Evolutionary conservation across 2,888 invertebrate species (phyloP).

Genomic region (Lasiommata megera): DNA sequence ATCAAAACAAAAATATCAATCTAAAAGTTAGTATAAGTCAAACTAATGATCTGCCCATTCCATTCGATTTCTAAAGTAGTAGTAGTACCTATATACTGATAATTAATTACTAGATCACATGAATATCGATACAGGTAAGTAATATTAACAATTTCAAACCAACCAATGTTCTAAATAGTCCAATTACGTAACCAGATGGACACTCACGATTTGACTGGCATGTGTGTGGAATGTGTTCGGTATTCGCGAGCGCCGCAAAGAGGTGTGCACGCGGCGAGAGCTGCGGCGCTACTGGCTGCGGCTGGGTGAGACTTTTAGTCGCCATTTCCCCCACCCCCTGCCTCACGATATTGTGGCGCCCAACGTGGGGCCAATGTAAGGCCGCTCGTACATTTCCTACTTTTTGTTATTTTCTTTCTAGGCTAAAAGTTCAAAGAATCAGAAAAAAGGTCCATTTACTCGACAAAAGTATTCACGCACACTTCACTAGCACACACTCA

Average conservation of each 20-base stretch:
- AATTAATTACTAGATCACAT: neutral
- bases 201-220: constrained; percentile 65
- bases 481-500: too few relatives aligned
- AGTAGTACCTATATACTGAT: neutral
- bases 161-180: constrained; percentile 24
- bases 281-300: constrained; percentile 69
- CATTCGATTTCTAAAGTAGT: neutral
- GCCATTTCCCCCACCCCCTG: constrained; percentile 29
- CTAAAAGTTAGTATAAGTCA: too few relatives aligned
- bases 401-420: neutral
- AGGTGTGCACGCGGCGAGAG: constrained; percentile 56
- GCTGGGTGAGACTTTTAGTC: constrained; percentile 45
- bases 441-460: too few relatives aligned
- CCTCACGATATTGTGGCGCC: constrained; percentile 48
- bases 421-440: too few relatives aligned
- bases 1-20: too few relatives aligned
- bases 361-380: constrained; percentile 48
- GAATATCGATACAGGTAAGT: neutral
- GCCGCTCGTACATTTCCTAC: neutral
- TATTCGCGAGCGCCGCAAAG: constrained; percentile 43
- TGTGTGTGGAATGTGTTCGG: constrained; percentile 48
- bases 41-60: too few relatives aligned
- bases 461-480: too few relatives aligned
- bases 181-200: constrained; percentile 57
- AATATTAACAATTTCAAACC: neutral